Base-by-base conservation (phyloP, 2,113 vertebrate species). In the Loxodonta africana region DNA sequence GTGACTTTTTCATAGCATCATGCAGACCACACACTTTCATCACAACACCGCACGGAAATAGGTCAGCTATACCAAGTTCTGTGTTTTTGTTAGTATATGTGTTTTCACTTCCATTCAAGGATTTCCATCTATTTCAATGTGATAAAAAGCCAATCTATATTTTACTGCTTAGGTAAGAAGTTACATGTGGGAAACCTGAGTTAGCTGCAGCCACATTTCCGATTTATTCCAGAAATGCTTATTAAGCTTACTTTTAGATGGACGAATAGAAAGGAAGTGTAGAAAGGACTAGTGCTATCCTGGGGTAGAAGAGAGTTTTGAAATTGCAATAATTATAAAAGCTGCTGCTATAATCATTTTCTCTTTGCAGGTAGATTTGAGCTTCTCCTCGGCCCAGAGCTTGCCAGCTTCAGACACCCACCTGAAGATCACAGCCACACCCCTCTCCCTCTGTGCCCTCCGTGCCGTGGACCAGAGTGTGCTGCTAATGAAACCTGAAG, bases 401-500 rank as follows among this genome's bases (percentile, higher is more conserved):
- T 98, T 99, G 60, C 99, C 99, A 57, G 99, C 99, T 94, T 99
- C 99, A 0, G 6, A 96, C 7, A 97, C 91, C 93, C 96, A 0
- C n/a, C 96, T 99, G 95, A 97, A 96, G 67, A 11, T 99, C 76
- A 98, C 85, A 0, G 98, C 99, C 41, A 89, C 98, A 0, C 98
- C 99, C 15, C 77, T 98, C n/a, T 99, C 99, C 44, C 97, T 99
- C 7, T 99, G 99, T 84, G 99, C 98, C 6, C 80, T 99, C 87
- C 98, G 98, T 15, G 99, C 98, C 2, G 96, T 99, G 0, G 99
- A 99, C 95, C 97, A 99, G 96, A 99, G 99, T 0, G 96, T 99
- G 28, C 98, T 99, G 33, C 98, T 99, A 21, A 96, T 99, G 97
- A 99, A 98, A 83, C 98, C 99, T 0, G 98, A 98, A 78, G 98